A percentile compares a stretch with the other conserved stretches of the same genome.
Conservation (phyloP, 2,113 vertebrate species). For the Apus apus region DNA sequence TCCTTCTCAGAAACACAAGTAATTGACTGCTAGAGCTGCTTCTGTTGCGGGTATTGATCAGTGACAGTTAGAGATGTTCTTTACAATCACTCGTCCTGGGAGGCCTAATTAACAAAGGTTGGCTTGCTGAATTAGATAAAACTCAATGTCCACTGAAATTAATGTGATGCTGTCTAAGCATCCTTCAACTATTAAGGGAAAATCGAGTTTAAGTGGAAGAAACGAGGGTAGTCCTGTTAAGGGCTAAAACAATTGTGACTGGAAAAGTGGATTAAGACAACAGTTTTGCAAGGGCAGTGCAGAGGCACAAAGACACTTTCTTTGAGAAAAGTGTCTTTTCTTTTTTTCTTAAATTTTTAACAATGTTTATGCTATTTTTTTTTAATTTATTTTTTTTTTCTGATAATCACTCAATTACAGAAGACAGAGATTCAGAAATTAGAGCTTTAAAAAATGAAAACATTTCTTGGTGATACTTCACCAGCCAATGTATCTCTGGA, state of each 20-base stretch:
- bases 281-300: slow-evolving; percentile 23
- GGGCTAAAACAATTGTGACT: slow-evolving; percentile 50
- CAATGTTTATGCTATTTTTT: neutral
- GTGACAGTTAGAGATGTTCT: slow-evolving; percentile 61
- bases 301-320: neutral
- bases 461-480: neutral
- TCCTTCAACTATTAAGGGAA: slow-evolving; percentile 72
- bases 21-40: slow-evolving; percentile 69
- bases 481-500: neutral
- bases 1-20: slow-evolving; percentile 52
- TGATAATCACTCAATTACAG: neutral
- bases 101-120: slow-evolving; percentile 81
- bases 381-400: neutral
- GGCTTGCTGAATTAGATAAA: slow-evolving; percentile 83
- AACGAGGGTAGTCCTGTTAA: slow-evolving; percentile 53
- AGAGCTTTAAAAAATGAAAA: neutral
- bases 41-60: slow-evolving; percentile 71
- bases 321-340: neutral
- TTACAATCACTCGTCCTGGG: slow-evolving; percentile 62
- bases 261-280: slow-evolving; percentile 58
- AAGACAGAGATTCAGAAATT: neutral
- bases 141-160: slow-evolving; percentile 78
- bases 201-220: slow-evolving; percentile 69
- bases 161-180: slow-evolving; percentile 72
- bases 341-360: neutral